Conservation (phyloP, 2,797 vertebrate species). For the Poecilia velifera region DNA sequence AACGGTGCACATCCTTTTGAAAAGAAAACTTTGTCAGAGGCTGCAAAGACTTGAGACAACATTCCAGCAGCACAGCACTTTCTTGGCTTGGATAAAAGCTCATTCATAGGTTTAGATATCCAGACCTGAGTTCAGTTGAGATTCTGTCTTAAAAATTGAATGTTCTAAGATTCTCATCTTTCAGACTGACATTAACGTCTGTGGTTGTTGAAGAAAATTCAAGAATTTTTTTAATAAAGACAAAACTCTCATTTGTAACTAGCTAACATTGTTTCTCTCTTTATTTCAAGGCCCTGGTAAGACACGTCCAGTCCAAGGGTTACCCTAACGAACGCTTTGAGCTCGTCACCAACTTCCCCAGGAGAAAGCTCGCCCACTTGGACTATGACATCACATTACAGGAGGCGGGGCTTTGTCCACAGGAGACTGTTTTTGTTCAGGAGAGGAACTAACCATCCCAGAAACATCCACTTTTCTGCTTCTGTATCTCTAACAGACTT, state of each 20-base stretch:
- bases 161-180: not conserved
- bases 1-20: not conserved
- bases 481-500: slow-evolving; percentile 67
- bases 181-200: not conserved
- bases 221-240: not conserved
- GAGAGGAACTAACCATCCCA: slow-evolving; percentile 94
- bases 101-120: not conserved
- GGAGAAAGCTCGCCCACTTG: slow-evolving; percentile 97
- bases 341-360: slow-evolving; percentile 98
- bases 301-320: slow-evolving; percentile 95
- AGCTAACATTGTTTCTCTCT: not conserved
- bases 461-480: slow-evolving; percentile 63
- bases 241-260: not conserved
- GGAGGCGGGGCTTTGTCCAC: slow-evolving; percentile 98
- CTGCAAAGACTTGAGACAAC: not conserved
- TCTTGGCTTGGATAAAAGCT: not conserved
- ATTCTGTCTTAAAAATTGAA: not conserved
- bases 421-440: slow-evolving; percentile 99
- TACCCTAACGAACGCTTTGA: slow-evolving; percentile 99
- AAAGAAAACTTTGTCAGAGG: not conserved
- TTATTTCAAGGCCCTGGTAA: slow-evolving; percentile 89
- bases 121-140: not conserved
- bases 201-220: not conserved
- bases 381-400: slow-evolving; percentile 99
- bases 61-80: not conserved